These are phyloP conservation scores for Leucophenga varia DNA, from an alignment of 1,140 invertebrate genomes.

Conservation along the genomic window DNA sequence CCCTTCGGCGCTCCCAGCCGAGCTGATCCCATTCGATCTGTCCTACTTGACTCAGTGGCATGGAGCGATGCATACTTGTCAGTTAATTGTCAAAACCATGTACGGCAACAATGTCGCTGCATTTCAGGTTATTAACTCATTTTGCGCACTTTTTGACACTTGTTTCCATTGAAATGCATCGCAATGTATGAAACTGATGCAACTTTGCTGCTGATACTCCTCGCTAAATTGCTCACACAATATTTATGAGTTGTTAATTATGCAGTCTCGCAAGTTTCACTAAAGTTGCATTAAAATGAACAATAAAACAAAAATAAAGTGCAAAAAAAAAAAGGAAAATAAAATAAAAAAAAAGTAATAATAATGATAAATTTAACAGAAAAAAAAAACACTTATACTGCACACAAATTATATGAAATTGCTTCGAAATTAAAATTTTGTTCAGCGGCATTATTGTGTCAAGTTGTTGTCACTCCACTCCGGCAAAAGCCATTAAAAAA, in stretches of 20 bases:
- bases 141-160: slow-evolving; percentile 2
- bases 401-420: background rate
- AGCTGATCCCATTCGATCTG: too few relatives aligned
- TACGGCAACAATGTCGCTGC: background rate
- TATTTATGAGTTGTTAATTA: slow-evolving; percentile 4
- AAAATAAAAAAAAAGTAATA: background rate
- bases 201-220: background rate
- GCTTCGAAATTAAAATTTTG: background rate
- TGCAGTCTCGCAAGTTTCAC: background rate
- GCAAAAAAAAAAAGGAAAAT: background rate
- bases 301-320: background rate
- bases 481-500: too few relatives aligned
- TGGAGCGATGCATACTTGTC: too few relatives aligned
- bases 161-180: background rate
- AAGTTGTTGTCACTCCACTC: slow-evolving; percentile 4
- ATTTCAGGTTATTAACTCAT: slow-evolving; percentile 1
- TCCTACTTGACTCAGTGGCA: too few relatives aligned
- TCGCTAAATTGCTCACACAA: background rate
- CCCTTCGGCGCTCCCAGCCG: too few relatives aligned
- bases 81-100: slow-evolving; percentile 1
- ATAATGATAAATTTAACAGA: too few relatives aligned
- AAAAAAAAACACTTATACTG: background rate
- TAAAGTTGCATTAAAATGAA: background rate
- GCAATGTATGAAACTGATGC: background rate
- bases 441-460: slow-evolving; percentile 1